A percentile compares a stretch with the other conserved stretches of the same genome.
These are phyloP conservation scores for Selenia dentaria DNA, from an alignment of 2,888 invertebrate species.

Conservation along the genomic window DNA sequence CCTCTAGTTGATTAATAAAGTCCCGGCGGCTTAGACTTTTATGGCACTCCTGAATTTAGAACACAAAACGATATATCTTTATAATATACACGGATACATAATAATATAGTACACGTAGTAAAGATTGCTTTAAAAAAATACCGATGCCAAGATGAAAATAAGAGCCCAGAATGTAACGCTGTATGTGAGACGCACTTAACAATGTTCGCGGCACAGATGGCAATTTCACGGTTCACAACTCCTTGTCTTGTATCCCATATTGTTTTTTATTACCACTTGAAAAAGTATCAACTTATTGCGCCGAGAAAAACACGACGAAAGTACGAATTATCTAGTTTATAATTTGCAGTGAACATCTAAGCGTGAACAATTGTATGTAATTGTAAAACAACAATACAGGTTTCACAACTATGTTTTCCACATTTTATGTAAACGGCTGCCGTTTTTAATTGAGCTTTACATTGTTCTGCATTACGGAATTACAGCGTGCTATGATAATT, in stretches of 20 bases:
- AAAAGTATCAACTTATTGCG: conserved; percentile 41
- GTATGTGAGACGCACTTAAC: conserved; percentile 50
- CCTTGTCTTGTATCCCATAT: conserved; percentile 53
- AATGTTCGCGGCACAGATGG: conserved; percentile 61
- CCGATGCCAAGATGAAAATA: conserved; percentile 14
- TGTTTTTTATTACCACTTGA: conserved; percentile 53
- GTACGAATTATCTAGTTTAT: conserved; percentile 20
- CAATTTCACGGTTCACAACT: conserved; percentile 66
- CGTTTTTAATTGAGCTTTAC: conserved; percentile 25
- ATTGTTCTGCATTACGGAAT: conserved; percentile 27
- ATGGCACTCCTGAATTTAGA: conserved; percentile 49
- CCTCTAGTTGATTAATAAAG: conserved; percentile 75
- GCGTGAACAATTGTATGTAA: conserved; percentile 1
- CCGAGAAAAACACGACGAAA: conserved; percentile 25
- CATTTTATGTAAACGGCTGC: conserved; percentile 21
- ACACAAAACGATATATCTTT: conserved; percentile 13
- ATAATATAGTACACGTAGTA: conserved; percentile 1
- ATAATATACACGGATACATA: too few species aligned
- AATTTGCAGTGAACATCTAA: conserved; percentile 9
- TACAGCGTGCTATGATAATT: conserved; percentile 36
- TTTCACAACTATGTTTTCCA: conserved; percentile 21
- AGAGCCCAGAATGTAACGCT: conserved; percentile 36
- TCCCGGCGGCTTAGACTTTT: conserved; percentile 49
- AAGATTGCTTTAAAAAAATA: conserved; percentile 1
- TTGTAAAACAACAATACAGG: conserved; percentile 6